A percentile compares a stretch with the other conserved stretches of the same genome.
Evolutionary conservation across 1,140 invertebrate species (phyloP).

Genomic region (Daktulosphaira vitifoliae): DNA sequence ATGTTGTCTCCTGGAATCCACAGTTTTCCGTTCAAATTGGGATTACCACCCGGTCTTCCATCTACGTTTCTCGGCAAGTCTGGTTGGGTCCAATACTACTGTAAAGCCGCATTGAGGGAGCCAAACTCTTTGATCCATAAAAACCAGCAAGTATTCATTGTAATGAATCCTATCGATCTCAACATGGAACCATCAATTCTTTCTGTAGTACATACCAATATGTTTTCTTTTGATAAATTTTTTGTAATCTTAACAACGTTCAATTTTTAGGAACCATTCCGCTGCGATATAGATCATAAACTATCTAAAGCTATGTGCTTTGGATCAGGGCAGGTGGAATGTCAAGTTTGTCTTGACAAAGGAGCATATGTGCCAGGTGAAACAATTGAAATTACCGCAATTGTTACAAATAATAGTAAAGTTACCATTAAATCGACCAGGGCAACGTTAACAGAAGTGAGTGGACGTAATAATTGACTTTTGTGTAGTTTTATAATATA

Average conservation of each 20-base stretch:
- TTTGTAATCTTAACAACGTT: neutral
- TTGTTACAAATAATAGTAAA: slow-evolving; percentile 75
- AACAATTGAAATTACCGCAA: slow-evolving; percentile 76
- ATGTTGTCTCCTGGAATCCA: slow-evolving; percentile 87
- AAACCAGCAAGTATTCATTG: slow-evolving; percentile 93
- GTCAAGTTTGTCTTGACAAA: slow-evolving; percentile 74
- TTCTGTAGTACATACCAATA: slow-evolving; percentile 59
- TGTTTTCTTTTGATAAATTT: neutral
- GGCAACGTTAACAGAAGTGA: slow-evolving; percentile 69
- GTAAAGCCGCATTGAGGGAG: slow-evolving; percentile 81
- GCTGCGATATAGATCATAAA: slow-evolving; percentile 81
- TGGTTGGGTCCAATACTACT: slow-evolving; percentile 93
- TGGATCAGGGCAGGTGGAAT: slow-evolving; percentile 69
- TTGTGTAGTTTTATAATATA: neutral
- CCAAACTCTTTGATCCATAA: slow-evolving; percentile 85
- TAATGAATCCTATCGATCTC: slow-evolving; percentile 91
- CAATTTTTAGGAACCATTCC: slow-evolving; percentile 78
- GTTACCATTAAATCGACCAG: slow-evolving; percentile 64
- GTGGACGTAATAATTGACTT: neutral
- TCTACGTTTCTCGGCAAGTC: slow-evolving; percentile 90
- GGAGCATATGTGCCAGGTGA: slow-evolving; percentile 90
- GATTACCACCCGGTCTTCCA: slow-evolving; percentile 77
- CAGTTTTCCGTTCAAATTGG: slow-evolving; percentile 89
- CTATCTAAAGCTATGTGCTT: slow-evolving; percentile 72
- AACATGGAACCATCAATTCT: slow-evolving; percentile 82